Evolutionary conservation across 2,113 vertebrate species (phyloP), one percentile per base, ranked within the genome.

Genomic region (Hemibates koningsi): DNA sequence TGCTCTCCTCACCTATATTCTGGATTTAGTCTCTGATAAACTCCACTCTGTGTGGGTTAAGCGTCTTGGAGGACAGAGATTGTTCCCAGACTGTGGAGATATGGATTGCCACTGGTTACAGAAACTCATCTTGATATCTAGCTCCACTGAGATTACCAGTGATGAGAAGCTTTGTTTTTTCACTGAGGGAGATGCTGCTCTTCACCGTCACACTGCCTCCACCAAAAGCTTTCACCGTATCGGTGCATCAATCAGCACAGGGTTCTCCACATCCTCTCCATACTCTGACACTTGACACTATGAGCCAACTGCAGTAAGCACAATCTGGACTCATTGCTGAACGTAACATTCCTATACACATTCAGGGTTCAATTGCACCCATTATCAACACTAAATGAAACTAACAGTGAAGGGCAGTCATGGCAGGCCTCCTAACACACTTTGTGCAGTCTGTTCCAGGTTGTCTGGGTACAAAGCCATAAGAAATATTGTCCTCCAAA

Each of bases 51-150:
- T 66, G 61, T 12, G 61, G 17, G 32, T 38, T 66, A 63, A n/a
- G 32, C 1, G 0, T 36, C 32, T 36, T 7, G 32, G 59, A 5
- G 10, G 2, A 66, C 17, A 2, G 61, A 12, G 6, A 36, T 36
- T 36, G 61, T 7, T n/a, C 61, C 61, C 61, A 38, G 10, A 66
- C 17, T 38, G 61, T 36, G 61, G 61, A n/a, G 32, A 12, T 12
- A 66, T 66, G 61, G 32, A 66, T 38, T n/a, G 3, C 32, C 32
- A 66, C 32, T n/a, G 32, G 32, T 66, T 66, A 66, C 61, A 66
- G 6, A 66, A 0, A 7, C 61, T 66, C 61, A 36, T 63, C 32
- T 63, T 63, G 9, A 63, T 19, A 63, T 9, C 27, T 61, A 17
- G 57, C 57, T 63, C 6, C 61, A 66, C 17, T 5, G 61, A 66